Percentiles rank a stretch among this genome's conserved stretches.
phyloP scores from a whole-genome alignment of 2,888 invertebrate species.

The Rhimphoctona megacephalus region DNA sequence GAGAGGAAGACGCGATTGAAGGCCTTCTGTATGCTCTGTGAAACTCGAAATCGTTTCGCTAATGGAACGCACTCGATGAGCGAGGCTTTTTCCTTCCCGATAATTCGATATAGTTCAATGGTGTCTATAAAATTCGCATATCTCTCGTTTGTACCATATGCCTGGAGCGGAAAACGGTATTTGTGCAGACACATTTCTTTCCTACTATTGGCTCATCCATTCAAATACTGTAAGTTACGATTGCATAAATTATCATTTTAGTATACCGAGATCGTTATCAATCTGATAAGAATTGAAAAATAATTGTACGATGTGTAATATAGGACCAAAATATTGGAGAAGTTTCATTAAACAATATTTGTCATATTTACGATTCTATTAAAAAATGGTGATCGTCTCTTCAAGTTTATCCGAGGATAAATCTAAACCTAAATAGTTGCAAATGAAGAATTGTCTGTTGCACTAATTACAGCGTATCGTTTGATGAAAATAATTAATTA shows the following conservation, averaged over 20 bases:
- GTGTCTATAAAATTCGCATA: conserved; percentile 55
- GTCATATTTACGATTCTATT: not conserved
- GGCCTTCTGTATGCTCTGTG: conserved; percentile 56
- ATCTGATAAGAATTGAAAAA: not conserved
- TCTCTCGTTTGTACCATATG: conserved; percentile 42
- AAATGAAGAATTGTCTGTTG: not conserved
- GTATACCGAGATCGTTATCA: not conserved
- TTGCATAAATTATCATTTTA: not conserved
- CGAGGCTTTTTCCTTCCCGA: conserved; percentile 55
- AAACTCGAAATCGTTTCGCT: conserved; percentile 66
- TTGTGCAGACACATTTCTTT: not conserved
- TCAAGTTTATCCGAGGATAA: not conserved
- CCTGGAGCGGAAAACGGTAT: conserved; percentile 10
- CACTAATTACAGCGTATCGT: not conserved
- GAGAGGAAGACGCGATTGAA: conserved; percentile 56
- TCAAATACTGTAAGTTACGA: not conserved
- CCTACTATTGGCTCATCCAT: not conserved
- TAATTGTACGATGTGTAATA: not conserved
- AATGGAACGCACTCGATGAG: conserved; percentile 69
- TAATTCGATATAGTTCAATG: conserved; percentile 62
- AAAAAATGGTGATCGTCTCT: not conserved
- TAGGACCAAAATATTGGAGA: not conserved
- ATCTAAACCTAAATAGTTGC: not conserved
- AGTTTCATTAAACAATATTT: not conserved
- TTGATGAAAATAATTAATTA: not conserved